Evolutionary conservation across 2,797 vertebrate genomes (phyloP).

Genomic region (Lutjanus campechanus): DNA sequence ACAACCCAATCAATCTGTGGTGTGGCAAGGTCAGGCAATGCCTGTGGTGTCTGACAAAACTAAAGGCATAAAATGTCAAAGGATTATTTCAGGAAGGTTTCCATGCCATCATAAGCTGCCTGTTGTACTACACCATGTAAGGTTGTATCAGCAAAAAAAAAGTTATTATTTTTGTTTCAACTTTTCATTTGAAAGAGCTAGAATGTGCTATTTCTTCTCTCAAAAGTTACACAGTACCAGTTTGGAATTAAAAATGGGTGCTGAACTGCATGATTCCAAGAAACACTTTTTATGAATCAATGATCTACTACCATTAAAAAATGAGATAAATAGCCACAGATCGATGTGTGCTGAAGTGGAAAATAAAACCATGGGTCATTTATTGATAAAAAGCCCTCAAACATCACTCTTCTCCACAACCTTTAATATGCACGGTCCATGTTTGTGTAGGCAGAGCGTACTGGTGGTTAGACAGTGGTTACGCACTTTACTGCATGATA

Average conservation of each 20-base stretch:
- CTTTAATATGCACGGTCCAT: constrained; percentile 4
- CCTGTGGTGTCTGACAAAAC: too few species aligned
- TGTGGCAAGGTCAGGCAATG: too few species aligned
- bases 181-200: background rate
- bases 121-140: background rate
- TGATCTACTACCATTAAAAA: constrained; percentile 23
- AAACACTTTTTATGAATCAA: constrained; percentile 26
- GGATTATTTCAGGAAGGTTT: too few species aligned
- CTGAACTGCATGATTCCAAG: constrained; percentile 1
- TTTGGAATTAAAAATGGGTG: background rate
- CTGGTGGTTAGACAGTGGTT: background rate
- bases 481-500: constrained; percentile 57
- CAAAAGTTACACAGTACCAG: background rate
- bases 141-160: background rate
- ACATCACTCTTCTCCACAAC: constrained; percentile 5
- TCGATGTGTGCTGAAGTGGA: constrained; percentile 33
- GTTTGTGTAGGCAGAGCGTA: constrained; percentile 4
- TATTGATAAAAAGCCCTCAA: constrained; percentile 44
- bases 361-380: constrained; percentile 30
- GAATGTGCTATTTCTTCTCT: constrained; percentile 5
- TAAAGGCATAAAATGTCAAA: too few species aligned
- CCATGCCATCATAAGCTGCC: background rate
- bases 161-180: background rate
- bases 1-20: too few species aligned
- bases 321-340: constrained; percentile 29